Base-by-base conservation (phyloP, 92 coral and sea anemone species). In the Palythoa caribaeorum region DNA sequence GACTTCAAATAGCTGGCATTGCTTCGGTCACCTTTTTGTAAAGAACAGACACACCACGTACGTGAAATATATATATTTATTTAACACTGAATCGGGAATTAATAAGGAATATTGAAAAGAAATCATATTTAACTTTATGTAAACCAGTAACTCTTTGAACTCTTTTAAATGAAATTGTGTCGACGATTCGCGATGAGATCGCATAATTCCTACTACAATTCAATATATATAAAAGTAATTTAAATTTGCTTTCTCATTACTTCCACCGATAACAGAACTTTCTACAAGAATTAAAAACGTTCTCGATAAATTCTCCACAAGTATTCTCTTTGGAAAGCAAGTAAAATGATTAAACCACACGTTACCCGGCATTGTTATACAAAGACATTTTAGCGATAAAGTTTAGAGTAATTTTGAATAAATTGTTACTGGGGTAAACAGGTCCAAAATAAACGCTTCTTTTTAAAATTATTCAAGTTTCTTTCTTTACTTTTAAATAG, bases 51-150 rank as follows among this genome's bases (percentile, higher is more conserved):
- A 47, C 40, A 11, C 38, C 39, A 51, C 74, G 66, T 81, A 65
- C 76, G 86, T 81, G 76, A 65, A 35, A 63, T 53, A 65, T 53
- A 66, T 81, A 66, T 81, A 81, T 81, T 81, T 81, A 81, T 81
- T 79, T 63, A 80, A 81, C 40, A 66, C 76, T 81, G 55, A 70
- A 81, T 15, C n/a, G 62, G 9, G 75, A 81, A 81, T 63, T 68
- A 65, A 44, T 15, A 81, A 66, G 15, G 59, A 81, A 28, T 48
- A 81, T 36, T 63, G 50, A 37, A 81, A 65, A 37, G 40, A 66
- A 44, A 81, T 47, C 21, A 59, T 62, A 80, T 80, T 63, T 44
- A 65, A 65, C 38, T 81, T 65, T 48, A 66, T 6, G 37, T 66
- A 50, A 63, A 36, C 83, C 57, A 81, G 15, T 69, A 36, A 12